These are phyloP conservation scores for Holacanthella duospinosa DNA, from an alignment of 2,888 invertebrate genomes.

Conservation along the genomic window DNA sequence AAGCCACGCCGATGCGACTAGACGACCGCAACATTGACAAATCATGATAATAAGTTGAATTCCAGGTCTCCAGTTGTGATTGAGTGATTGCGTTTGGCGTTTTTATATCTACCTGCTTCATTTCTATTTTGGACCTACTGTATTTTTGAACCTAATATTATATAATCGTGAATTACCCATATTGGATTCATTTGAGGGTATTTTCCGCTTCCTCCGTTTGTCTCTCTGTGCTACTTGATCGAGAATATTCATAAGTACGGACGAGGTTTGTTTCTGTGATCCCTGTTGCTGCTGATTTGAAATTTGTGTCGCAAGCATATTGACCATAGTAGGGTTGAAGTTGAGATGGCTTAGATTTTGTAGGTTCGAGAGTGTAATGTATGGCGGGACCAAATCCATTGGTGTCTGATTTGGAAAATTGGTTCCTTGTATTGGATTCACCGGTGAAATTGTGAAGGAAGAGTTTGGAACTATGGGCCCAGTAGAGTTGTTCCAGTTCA, in stretches of 20 bases:
- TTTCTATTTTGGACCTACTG: too few species aligned
- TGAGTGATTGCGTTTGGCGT: not conserved
- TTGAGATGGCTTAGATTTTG: not conserved
- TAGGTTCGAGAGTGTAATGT: slow-evolving; percentile 5
- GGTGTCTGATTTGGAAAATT: slow-evolving; percentile 9
- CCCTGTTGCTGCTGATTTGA: slow-evolving; percentile 8
- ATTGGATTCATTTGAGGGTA: slow-evolving; percentile 21
- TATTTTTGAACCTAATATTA: too few species aligned
- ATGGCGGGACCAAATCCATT: slow-evolving; percentile 17
- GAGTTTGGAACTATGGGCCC: slow-evolving; percentile 4
- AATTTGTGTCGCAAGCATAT: slow-evolving; percentile 12
- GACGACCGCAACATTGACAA: too few species aligned
- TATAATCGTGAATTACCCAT: too few species aligned
- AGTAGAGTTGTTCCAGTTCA: slow-evolving; percentile 7
- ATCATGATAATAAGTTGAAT: too few species aligned
- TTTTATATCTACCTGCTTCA: not conserved
- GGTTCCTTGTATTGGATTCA: slow-evolving; percentile 11
- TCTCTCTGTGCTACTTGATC: slow-evolving; percentile 32
- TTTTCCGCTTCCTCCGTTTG: slow-evolving; percentile 31
- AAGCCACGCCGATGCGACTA: too few species aligned
- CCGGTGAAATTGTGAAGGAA: slow-evolving; percentile 28
- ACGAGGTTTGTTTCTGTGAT: not conserved
- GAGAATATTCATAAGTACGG: slow-evolving; percentile 13
- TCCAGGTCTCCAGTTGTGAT: too few species aligned
- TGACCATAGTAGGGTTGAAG: slow-evolving; percentile 6